These are phyloP conservation scores for Tinamus major DNA, from an alignment of 2,797 vertebrate genomes.

Conservation along the genomic window DNA sequence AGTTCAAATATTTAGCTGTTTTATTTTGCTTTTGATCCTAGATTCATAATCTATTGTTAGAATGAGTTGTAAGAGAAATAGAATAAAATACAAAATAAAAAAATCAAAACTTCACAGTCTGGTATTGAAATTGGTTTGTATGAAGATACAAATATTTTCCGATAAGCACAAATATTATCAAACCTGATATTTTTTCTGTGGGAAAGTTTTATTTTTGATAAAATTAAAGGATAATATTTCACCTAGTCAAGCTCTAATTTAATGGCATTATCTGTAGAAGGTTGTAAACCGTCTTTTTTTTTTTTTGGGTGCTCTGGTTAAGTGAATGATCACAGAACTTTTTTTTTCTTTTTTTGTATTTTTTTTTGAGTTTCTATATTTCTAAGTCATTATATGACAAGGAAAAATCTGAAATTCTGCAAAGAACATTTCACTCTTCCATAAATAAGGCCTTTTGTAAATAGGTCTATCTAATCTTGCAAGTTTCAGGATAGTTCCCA, in stretches of 20 bases:
- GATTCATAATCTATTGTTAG: neutral
- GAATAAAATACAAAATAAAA: neutral
- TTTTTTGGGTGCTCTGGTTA: too few relatives aligned
- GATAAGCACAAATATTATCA: neutral
- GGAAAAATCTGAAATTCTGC: slow-evolving; percentile 22
- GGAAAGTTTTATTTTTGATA: neutral
- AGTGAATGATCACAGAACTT: too few relatives aligned
- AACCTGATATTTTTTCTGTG: neutral
- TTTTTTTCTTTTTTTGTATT: neutral
- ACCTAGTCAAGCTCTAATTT: neutral
- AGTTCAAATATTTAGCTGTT: neutral
- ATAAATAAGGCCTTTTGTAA: slow-evolving; percentile 25
- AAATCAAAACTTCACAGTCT: neutral
- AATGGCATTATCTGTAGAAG: neutral
- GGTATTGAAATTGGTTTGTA: neutral
- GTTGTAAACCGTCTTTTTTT: neutral
- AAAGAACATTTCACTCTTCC: neutral
- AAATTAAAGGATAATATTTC: neutral
- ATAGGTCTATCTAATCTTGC: slow-evolving; percentile 24
- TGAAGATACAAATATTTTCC: neutral
- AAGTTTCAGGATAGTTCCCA: slow-evolving; percentile 22
- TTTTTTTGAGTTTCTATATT: neutral
- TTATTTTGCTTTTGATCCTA: neutral
- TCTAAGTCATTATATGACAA: neutral
- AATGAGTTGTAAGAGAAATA: neutral